These are phyloP conservation scores for Paralichthys olivaceus DNA, from an alignment of 2,113 vertebrate genomes.

Conservation along the genomic window DNA sequence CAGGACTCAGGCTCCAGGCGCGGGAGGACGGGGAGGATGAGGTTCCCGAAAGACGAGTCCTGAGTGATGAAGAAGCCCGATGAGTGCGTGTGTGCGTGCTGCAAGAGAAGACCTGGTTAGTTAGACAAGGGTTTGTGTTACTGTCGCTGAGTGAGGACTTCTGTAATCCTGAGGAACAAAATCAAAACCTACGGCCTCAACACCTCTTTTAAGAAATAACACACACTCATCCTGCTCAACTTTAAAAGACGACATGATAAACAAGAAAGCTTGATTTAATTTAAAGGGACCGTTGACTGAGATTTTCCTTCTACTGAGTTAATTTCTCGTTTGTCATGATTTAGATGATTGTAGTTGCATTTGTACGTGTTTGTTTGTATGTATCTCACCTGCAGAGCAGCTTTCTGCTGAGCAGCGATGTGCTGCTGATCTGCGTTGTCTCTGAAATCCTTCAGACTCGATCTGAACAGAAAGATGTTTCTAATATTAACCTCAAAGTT, in stretches of 20 bases:
- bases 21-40: slow-evolving; percentile 96
- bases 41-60: slow-evolving; percentile 98
- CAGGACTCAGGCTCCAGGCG: slow-evolving; percentile 90
- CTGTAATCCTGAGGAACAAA: too few species aligned
- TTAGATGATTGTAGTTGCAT: background rate
- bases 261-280: too few species aligned
- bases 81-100: slow-evolving; percentile 96
- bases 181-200: too few species aligned
- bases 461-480: slow-evolving; percentile 71
- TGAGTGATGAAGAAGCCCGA: slow-evolving; percentile 99
- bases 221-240: too few species aligned
- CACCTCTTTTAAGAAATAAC: too few species aligned
- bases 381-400: slow-evolving; percentile 91
- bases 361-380: background rate
- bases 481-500: background rate
- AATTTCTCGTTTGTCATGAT: background rate
- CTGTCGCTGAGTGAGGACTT: background rate
- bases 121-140: background rate
- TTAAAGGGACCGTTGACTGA: too few species aligned
- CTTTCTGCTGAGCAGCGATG: slow-evolving; percentile 96
- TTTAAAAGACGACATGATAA: too few species aligned
- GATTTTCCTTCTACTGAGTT: too few species aligned
- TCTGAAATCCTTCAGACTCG: slow-evolving; percentile 90
- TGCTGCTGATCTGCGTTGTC: slow-evolving; percentile 97
- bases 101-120: slow-evolving; percentile 38